These are phyloP conservation scores for Pegoplata infirma DNA, from an alignment of 2,888 invertebrate species.

Conservation along the genomic window DNA sequence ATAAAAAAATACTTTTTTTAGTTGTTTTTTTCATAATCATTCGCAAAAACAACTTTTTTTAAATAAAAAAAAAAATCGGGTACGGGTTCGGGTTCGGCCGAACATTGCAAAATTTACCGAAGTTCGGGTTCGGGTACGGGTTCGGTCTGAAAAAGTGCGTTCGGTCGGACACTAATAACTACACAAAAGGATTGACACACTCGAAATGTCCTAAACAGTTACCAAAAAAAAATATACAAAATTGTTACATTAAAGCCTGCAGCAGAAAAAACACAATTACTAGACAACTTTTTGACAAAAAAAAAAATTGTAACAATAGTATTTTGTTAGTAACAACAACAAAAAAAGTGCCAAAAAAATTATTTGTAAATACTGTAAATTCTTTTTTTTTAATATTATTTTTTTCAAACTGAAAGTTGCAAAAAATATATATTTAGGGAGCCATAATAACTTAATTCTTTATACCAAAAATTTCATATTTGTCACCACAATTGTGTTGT, in stretches of 20 bases:
- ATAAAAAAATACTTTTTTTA: no score
- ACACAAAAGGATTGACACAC: constrained; percentile 61
- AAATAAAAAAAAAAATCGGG: no score
- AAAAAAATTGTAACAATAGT: neutral
- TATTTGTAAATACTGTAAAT: constrained; percentile 48
- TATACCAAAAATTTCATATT: constrained; percentile 51
- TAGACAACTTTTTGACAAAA: constrained; percentile 24
- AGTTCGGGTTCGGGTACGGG: no score
- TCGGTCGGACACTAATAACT: no score
- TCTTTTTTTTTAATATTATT: constrained; percentile 20
- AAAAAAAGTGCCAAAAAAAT: constrained; percentile 8
- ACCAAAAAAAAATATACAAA: neutral
- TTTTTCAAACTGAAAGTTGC: constrained; percentile 9
- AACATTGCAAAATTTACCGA: no score
- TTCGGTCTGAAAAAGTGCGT: no score
- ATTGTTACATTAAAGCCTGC: constrained; percentile 48
- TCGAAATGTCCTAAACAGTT: constrained; percentile 59
- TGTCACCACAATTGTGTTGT: constrained; percentile 59
- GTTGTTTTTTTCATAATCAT: no score
- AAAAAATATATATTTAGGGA: constrained; percentile 10
- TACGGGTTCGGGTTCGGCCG: no score
- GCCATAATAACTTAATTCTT: constrained; percentile 51
- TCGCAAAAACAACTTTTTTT: no score
- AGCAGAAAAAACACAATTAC: constrained; percentile 27
- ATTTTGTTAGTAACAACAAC: constrained; percentile 29